Base-by-base conservation (phyloP, 2,113 vertebrate genomes). In the Psittacula cyanocephala region DNA sequence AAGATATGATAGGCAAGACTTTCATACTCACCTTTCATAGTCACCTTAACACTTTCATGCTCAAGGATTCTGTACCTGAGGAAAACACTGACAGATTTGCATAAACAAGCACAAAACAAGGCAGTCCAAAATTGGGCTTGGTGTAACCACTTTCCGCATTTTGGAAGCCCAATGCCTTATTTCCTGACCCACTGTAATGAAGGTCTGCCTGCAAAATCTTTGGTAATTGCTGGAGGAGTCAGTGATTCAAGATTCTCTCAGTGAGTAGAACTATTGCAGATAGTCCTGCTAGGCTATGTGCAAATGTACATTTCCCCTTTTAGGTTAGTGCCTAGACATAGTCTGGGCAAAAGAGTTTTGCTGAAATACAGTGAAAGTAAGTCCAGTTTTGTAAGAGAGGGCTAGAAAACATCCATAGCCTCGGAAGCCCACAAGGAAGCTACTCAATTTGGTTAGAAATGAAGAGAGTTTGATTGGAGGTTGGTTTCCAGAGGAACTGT, bases 81-180 rank as follows among this genome's bases (percentile, higher is more conserved):
- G 12, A 76, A 68, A 95, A 85, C 28, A 75, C 33, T 13, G 24
- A 16, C 19, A 75, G 24, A 31, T 27, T 85, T 84, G 5, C 23
- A 27, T 1, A 71, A 53, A 33, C 10, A 69, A 29, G 18, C 46
- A 62, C 25, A 67, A 76, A 89, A 87, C 25, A 57, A 52, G 25
- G 23, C 53, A 91, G 20, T 11, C 13, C 14, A 9, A 4, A 41
- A 52, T 10, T 0, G 0, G 13, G 10, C 19, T 82, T 18, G 2
- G 23, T 69, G 49, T 46, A 37, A 82, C 11, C 7, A 46, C 49
- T 64, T 70, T 64, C 5, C 41, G 37, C 23, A 39, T 77, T 88
- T 81, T 12, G 15, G 55, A 70, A 78, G 53, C 20, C 46, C 39
- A 15, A 6, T 55, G 29, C 10, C 70, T 28, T 68, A 17, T 52